These are phyloP conservation scores for Poeciliopsis occidentalis DNA, from an alignment of 2,113 vertebrate species.

Conservation along the genomic window DNA sequence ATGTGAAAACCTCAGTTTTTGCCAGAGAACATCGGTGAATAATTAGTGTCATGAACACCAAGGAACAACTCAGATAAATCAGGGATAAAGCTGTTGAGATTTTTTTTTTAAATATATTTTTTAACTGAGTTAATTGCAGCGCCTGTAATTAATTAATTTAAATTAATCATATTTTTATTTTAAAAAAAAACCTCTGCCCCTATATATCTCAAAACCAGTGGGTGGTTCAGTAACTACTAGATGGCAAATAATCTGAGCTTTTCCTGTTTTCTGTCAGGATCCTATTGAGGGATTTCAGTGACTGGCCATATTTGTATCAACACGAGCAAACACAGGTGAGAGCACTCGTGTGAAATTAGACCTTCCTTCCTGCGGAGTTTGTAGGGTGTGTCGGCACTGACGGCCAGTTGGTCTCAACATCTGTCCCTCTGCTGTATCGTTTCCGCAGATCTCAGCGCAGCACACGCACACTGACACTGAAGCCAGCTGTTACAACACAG, in stretches of 20 bases:
- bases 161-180: too few relatives aligned
- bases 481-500: slow-evolving; percentile 46
- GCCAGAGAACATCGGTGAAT: neutral
- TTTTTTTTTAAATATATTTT: too few relatives aligned
- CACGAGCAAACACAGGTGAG: neutral
- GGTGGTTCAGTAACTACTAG: neutral
- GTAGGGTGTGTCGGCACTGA: slow-evolving; percentile 8
- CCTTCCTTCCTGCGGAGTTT: neutral
- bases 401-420: slow-evolving; percentile 19
- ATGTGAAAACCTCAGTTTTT: too few relatives aligned
- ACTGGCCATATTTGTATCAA: neutral
- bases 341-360: neutral
- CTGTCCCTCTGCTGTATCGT: slow-evolving; percentile 22
- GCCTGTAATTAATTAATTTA: too few relatives aligned
- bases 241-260: neutral
- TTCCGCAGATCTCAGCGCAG: slow-evolving; percentile 33
- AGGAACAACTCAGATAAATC: neutral
- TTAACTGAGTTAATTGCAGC: too few relatives aligned
- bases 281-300: neutral
- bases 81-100: neutral
- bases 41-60: neutral
- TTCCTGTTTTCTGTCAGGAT: neutral
- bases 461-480: slow-evolving; percentile 33
- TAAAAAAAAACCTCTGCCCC: neutral
- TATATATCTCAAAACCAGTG: neutral